Evolutionary conservation across 2,797 vertebrate species (phyloP).

Genomic region (Phoebastria nigripes): DNA sequence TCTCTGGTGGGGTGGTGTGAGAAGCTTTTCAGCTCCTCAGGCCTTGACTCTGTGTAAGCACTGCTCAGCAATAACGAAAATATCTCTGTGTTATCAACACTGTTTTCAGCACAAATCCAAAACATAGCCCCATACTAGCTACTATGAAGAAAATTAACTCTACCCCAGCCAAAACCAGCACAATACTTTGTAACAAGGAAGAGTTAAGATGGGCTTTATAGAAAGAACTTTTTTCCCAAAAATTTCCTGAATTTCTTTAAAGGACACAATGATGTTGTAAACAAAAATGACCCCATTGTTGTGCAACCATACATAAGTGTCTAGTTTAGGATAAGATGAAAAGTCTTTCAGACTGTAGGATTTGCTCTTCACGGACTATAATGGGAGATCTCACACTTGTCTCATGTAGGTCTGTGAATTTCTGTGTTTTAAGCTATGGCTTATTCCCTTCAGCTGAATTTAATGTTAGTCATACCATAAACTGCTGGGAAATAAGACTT

Average conservation of each 20-base stretch:
- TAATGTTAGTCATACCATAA: background rate
- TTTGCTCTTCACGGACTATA: background rate
- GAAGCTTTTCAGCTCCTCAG: too few species aligned
- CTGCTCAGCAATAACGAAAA: too few species aligned
- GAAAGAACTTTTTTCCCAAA: rapidly evolving
- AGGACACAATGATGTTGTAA: background rate
- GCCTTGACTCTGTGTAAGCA: too few species aligned
- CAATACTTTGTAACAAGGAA: background rate
- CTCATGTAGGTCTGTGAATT: background rate
- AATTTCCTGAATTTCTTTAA: background rate
- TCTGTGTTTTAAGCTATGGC: background rate
- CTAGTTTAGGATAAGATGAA: background rate
- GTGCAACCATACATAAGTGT: background rate
- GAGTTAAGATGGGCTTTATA: background rate
- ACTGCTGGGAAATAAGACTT: background rate
- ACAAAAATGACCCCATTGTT: background rate
- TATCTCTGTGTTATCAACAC: too few species aligned
- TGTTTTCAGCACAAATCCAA: too few species aligned
- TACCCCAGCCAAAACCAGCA: too few species aligned
- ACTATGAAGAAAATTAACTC: too few species aligned
- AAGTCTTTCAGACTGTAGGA: background rate
- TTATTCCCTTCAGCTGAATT: background rate
- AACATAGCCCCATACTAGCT: too few species aligned
- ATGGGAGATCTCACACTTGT: background rate
- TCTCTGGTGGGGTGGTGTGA: too few species aligned